phyloP scores from a whole-genome alignment of 2,113 vertebrate genomes.

The Centropristis striata region DNA sequence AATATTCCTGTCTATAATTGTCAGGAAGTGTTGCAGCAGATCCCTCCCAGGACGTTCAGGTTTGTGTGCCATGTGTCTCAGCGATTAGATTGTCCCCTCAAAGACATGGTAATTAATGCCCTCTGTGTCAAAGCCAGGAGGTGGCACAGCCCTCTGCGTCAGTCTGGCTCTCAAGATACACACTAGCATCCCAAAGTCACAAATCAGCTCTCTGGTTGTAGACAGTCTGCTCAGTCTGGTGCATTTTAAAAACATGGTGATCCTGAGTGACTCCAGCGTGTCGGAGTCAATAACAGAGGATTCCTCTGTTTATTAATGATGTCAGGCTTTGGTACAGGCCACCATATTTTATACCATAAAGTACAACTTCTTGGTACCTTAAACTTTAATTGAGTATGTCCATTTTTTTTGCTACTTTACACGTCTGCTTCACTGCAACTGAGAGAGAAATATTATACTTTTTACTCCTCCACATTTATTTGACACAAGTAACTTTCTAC shows the following conservation, averaged over 20 bases:
- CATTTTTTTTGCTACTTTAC: too few species aligned
- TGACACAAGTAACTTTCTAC: too few species aligned
- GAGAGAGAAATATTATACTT: too few species aligned
- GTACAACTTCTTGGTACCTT: background rate
- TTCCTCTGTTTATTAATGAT: background rate
- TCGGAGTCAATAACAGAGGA: background rate
- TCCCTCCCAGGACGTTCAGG: conserved; percentile 35
- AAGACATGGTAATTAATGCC: conserved; percentile 73
- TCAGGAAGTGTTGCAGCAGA: conserved; percentile 32
- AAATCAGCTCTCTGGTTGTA: conserved; percentile 46
- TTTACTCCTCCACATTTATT: too few species aligned
- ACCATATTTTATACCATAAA: background rate
- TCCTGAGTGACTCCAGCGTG: background rate
- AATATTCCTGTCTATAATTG: conserved; percentile 37
- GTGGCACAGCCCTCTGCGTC: conserved; percentile 41
- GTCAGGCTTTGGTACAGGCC: background rate
- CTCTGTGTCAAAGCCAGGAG: conserved; percentile 63
- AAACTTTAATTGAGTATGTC: too few species aligned
- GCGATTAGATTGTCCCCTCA: conserved; percentile 74
- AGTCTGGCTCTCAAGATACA: conserved; percentile 59
- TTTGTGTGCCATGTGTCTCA: conserved; percentile 66
- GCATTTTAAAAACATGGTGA: conserved; percentile 40
- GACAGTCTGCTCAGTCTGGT: conserved; percentile 35
- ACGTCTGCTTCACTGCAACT: too few species aligned
- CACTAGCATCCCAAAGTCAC: conserved; percentile 54